Evolutionary conservation across 2,113 vertebrate genomes (phyloP).

Genomic region (Rhizomys pruinosus): DNA sequence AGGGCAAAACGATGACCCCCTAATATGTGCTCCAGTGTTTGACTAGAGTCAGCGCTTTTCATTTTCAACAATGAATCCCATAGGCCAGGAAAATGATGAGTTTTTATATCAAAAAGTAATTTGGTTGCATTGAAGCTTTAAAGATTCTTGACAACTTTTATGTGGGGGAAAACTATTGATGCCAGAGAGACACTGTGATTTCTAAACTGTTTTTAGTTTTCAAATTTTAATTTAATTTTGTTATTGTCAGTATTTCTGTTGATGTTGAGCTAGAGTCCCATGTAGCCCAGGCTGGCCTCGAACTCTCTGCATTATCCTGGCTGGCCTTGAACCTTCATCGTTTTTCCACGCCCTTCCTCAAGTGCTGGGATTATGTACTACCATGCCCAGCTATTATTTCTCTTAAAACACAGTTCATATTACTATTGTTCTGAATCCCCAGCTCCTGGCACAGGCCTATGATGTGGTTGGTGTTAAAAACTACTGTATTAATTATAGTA

Average conservation of each 20-base stretch:
- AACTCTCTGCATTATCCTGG: background rate
- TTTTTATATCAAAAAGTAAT: constrained; percentile 21
- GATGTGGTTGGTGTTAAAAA: background rate
- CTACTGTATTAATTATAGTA: background rate
- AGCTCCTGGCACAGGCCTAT: background rate
- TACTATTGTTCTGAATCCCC: background rate
- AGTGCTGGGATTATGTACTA: background rate
- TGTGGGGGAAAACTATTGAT: background rate
- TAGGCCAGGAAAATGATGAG: background rate
- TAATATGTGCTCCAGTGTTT: background rate
- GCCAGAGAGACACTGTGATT: background rate
- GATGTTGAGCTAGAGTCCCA: too few species aligned
- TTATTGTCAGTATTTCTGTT: background rate
- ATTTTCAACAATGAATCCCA: background rate
- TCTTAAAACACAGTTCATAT: background rate
- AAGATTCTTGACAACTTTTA: constrained; percentile 6
- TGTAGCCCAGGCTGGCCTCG: background rate
- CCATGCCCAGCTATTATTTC: background rate
- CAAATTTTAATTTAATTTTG: background rate
- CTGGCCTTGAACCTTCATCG: background rate
- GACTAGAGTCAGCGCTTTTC: background rate
- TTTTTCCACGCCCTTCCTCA: background rate
- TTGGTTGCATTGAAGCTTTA: constrained; percentile 5
- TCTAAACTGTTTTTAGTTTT: background rate
- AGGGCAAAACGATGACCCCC: accelerated